Conservation (phyloP, 2,888 invertebrate species). For the Andrena camellia region DNA sequence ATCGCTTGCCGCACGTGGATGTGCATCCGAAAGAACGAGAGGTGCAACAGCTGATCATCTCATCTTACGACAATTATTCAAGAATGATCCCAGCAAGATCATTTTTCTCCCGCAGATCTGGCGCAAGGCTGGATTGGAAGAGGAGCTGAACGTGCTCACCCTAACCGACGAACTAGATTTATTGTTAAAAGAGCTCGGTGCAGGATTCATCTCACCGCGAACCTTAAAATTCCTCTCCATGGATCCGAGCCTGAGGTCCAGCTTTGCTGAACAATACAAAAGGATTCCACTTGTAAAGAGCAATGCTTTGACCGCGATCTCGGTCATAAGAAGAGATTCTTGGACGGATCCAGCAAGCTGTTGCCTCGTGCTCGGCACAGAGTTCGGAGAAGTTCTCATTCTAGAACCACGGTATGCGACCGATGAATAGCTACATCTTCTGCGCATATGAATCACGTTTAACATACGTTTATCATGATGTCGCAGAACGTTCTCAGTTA, state of each 20-base stretch:
- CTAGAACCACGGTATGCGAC: constrained; percentile 89
- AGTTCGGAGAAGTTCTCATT: constrained; percentile 93
- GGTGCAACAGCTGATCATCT: constrained; percentile 71
- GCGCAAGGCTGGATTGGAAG: constrained; percentile 82
- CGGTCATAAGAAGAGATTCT: constrained; percentile 79
- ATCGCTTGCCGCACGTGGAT: constrained; percentile 92
- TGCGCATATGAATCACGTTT: too few species aligned
- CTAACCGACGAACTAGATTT: constrained; percentile 78
- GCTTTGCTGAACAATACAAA: constrained; percentile 80
- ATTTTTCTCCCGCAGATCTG: constrained; percentile 76
- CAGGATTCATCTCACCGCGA: constrained; percentile 79
- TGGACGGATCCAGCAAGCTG: constrained; percentile 79
- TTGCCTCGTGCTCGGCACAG: constrained; percentile 95
- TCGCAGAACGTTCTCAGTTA: constrained; percentile 92
- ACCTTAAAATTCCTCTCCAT: constrained; percentile 81
- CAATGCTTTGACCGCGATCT: constrained; percentile 78
- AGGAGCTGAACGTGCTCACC: constrained; percentile 79
- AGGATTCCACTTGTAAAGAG: constrained; percentile 77
- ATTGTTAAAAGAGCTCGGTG: constrained; percentile 80
- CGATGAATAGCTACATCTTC: too few species aligned
- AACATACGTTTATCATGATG: too few species aligned
- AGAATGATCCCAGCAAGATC: too few species aligned
- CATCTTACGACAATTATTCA: too few species aligned
- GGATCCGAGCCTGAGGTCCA: constrained; percentile 73
- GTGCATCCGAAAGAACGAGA: constrained; percentile 91